A percentile compares a stretch with the other conserved stretches of the same genome.
phyloP scores from a whole-genome alignment of 1,140 invertebrate genomes.

The Bombus affinis region DNA sequence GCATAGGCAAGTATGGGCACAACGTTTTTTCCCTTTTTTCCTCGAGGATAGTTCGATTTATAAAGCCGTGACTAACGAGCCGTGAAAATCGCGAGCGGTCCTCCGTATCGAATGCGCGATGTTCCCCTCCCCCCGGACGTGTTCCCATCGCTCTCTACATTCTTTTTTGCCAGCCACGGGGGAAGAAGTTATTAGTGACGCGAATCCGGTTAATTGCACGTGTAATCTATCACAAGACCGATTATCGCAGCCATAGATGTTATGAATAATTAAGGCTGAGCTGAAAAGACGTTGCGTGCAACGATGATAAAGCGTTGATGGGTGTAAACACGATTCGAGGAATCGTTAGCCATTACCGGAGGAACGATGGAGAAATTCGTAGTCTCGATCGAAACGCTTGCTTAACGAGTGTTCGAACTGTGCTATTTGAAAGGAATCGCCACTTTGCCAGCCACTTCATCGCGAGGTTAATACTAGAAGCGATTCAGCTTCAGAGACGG shows the following conservation, averaged over 20 bases:
- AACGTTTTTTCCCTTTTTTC: neutral
- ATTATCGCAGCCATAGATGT: slow-evolving; percentile 22
- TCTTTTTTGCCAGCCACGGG: neutral
- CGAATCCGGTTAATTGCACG: slow-evolving; percentile 37
- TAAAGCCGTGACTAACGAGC: slow-evolving; percentile 67
- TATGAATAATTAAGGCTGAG: slow-evolving; percentile 26
- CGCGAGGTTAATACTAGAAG: slow-evolving; percentile 34
- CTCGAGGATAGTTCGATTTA: slow-evolving; percentile 46
- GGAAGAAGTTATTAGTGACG: slow-evolving; percentile 19
- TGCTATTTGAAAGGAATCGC: slow-evolving; percentile 31
- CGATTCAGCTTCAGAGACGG: slow-evolving; percentile 7
- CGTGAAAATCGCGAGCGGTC: slow-evolving; percentile 69
- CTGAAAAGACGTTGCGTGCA: neutral
- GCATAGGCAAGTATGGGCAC: too few relatives aligned
- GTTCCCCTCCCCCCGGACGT: fast-evolving
- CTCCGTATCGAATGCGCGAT: slow-evolving; percentile 31
- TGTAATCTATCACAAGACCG: slow-evolving; percentile 27
- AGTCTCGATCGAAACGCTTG: neutral
- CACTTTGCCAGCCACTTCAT: slow-evolving; percentile 12
- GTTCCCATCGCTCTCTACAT: neutral
- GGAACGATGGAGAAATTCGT: neutral
- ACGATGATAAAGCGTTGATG: slow-evolving; percentile 26
- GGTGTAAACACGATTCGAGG: neutral
- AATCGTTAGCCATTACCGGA: neutral
- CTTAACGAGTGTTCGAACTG: slow-evolving; percentile 26